Percentiles rank a stretch among this genome's conserved stretches.
These are phyloP conservation scores for Mamestra configurata DNA, from an alignment of 1,140 invertebrate genomes.

Conservation along the genomic window DNA sequence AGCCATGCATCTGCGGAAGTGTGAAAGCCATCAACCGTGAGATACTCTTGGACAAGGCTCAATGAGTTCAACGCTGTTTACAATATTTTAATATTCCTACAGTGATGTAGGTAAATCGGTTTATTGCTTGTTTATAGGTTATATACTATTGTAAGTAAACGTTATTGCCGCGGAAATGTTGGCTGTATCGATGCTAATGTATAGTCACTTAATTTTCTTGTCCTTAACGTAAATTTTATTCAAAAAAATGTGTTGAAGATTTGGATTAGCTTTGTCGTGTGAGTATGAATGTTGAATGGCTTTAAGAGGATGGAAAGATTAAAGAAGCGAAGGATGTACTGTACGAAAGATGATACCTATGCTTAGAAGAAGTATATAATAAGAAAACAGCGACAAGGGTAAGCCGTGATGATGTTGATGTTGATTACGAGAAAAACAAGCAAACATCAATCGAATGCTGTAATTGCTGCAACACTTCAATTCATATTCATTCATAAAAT, in stretches of 20 bases:
- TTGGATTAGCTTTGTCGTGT: no score
- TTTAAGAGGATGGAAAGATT: no score
- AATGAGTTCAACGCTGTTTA: not conserved
- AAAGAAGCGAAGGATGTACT: no score
- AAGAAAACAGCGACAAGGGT: no score
- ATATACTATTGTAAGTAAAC: not conserved
- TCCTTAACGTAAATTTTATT: not conserved
- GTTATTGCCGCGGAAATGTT: slow-evolving; percentile 23
- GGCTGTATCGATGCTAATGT: not conserved
- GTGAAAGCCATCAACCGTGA: slow-evolving; percentile 23
- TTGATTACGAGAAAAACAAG: no score
- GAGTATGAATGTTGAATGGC: no score
- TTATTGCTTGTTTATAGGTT: slow-evolving; percentile 15
- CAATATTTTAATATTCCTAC: slow-evolving; percentile 16
- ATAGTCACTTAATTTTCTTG: not conserved
- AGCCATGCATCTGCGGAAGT: not conserved
- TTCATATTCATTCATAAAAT: no score
- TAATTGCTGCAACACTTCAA: no score
- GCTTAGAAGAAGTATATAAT: no score
- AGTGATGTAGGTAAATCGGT: slow-evolving; percentile 19
- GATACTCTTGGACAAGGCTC: slow-evolving; percentile 1
- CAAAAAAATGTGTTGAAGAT: not conserved
- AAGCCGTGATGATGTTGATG: no score
- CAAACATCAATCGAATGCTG: no score
- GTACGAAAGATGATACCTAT: no score